Percentiles rank a stretch among this genome's conserved stretches.
These are phyloP conservation scores for Drosophila mayri DNA, from an alignment of 1,140 invertebrate species.

Conservation along the genomic window DNA sequence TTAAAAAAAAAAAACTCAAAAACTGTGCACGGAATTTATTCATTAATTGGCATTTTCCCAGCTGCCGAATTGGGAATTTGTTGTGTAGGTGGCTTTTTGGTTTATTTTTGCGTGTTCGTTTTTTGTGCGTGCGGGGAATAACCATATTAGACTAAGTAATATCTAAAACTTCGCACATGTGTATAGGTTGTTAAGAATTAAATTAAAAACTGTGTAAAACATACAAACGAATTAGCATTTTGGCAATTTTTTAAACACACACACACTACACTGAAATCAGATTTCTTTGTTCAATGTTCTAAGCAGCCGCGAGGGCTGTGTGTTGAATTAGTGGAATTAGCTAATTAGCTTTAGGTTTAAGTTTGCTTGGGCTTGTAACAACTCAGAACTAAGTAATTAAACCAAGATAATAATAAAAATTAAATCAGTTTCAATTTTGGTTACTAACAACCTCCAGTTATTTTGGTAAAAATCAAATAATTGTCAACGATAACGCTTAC, in stretches of 20 bases:
- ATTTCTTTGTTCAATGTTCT: slow-evolving; percentile 36
- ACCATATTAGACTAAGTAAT: slow-evolving; percentile 55
- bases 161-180: slow-evolving; percentile 77
- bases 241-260: slow-evolving; percentile 62
- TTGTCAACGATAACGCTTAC: slow-evolving; percentile 66
- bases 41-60: slow-evolving; percentile 18
- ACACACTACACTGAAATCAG: slow-evolving; percentile 80
- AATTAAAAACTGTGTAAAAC: slow-evolving; percentile 51
- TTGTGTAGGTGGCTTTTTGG: slow-evolving; percentile 61
- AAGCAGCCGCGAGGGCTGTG: slow-evolving; percentile 55
- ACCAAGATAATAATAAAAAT: slow-evolving; percentile 59
- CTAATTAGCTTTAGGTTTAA: slow-evolving; percentile 61
- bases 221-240: slow-evolving; percentile 49
- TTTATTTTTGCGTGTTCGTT: slow-evolving; percentile 38
- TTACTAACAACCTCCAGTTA: slow-evolving; percentile 77
- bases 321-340: slow-evolving; percentile 77
- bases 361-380: slow-evolving; percentile 49
- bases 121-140: slow-evolving; percentile 53
- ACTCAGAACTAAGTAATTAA: slow-evolving; percentile 66
- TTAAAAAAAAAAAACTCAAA: slow-evolving; percentile 14
- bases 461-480: slow-evolving; percentile 42
- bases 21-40: slow-evolving; percentile 37
- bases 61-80: slow-evolving; percentile 33
- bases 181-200: slow-evolving; percentile 78
- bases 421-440: slow-evolving; percentile 51